Conservation (phyloP, 2,797 vertebrate genomes). For the Oreortyx pictus region DNA sequence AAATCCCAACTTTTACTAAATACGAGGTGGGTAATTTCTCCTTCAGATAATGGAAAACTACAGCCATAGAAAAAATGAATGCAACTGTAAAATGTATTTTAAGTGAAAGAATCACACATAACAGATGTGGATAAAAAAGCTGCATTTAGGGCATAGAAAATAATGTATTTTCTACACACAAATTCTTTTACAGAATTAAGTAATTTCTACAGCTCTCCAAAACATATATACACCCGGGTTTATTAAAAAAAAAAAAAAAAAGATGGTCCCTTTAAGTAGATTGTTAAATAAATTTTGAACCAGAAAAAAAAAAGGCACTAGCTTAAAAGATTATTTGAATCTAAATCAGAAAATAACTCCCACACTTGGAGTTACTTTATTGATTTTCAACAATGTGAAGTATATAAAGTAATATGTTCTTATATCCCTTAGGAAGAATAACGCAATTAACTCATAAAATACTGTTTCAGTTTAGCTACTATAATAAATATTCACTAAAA, state of each 20-base stretch:
- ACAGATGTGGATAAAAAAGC: background rate
- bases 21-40: background rate
- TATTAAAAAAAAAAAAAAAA: background rate
- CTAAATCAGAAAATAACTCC: background rate
- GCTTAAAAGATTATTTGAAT: background rate
- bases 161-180: background rate
- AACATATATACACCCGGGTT: background rate
- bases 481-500: conserved; percentile 44
- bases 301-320: background rate
- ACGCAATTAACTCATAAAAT: conserved; percentile 18
- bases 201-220: background rate
- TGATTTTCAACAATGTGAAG: conserved; percentile 14
- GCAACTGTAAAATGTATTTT: background rate
- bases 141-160: background rate
- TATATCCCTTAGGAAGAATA: conserved; percentile 40
- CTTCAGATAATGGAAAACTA: background rate
- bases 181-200: background rate
- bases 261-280: background rate
- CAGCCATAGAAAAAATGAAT: background rate
- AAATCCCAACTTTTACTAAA: background rate
- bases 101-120: background rate
- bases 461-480: conserved; percentile 27
- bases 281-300: background rate
- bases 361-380: background rate
- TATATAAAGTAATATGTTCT: background rate